A percentile compares a stretch with the other conserved stretches of the same genome.
Evolutionary conservation across 2,888 invertebrate genomes (phyloP).

Genomic region (Sarcophaga rosellei): DNA sequence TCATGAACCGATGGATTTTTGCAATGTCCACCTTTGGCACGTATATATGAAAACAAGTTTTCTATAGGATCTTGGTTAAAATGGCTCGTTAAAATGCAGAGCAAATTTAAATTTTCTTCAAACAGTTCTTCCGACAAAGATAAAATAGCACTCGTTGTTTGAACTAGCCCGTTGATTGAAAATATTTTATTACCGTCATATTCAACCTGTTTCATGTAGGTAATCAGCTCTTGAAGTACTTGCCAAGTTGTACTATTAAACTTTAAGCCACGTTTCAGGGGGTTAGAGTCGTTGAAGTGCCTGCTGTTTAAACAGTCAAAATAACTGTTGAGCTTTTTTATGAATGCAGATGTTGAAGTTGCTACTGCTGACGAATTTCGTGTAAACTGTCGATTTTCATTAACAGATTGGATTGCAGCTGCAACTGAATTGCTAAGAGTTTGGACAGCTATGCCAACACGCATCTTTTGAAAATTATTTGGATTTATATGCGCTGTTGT

Average conservation of each 20-base stretch:
- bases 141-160: conserved; percentile 44
- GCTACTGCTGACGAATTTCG: conserved; percentile 7
- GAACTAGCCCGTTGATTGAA: conserved; percentile 20
- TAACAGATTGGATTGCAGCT: not conserved
- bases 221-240: conserved; percentile 24
- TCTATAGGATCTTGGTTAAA: conserved; percentile 52
- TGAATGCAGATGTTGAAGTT: conserved; percentile 3
- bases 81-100: conserved; percentile 43
- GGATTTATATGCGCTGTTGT: not conserved
- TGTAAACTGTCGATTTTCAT: conserved; percentile 1
- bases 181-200: conserved; percentile 34
- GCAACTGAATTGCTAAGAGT: not conserved
- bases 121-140: conserved; percentile 17
- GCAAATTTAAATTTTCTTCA: conserved; percentile 14
- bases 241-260: conserved; percentile 14
- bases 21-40: conserved; percentile 48
- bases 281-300: not conserved
- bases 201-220: conserved; percentile 27
- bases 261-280: conserved; percentile 7
- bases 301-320: not conserved
- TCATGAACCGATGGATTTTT: conserved; percentile 37
- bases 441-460: not conserved
- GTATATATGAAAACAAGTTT: conserved; percentile 45
- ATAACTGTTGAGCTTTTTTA: not conserved
- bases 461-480: conserved; percentile 7